A percentile compares a stretch with the other conserved stretches of the same genome.
These are phyloP conservation scores for Neolamprologus hecqui DNA, from an alignment of 2,113 vertebrate genomes.

Conservation along the genomic window DNA sequence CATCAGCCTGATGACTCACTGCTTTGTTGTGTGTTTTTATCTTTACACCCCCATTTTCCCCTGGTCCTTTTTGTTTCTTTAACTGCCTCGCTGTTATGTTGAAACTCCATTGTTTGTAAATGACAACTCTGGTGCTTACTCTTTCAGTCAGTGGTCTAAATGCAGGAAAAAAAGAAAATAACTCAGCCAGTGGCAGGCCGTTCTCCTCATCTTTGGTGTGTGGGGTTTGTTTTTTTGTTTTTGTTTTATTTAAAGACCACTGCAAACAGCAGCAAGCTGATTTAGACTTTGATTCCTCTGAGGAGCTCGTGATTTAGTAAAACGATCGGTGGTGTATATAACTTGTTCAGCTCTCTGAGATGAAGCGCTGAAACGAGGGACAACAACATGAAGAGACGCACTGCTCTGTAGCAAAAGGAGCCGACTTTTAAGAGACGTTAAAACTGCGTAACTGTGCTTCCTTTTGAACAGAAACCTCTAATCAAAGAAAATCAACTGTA, in stretches of 20 bases:
- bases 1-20: not conserved
- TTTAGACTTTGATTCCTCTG: not conserved
- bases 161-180: not conserved
- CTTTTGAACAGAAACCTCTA: conserved; percentile 46
- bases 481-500: conserved; percentile 48
- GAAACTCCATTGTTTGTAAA: not conserved
- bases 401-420: conserved; percentile 37
- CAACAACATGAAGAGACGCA: not conserved
- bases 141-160: not conserved
- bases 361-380: not conserved
- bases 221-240: not conserved
- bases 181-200: not conserved
- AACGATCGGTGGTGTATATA: conserved; percentile 22
- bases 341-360: not conserved
- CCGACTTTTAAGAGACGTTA: not conserved
- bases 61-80: not conserved
- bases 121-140: conserved; percentile 41
- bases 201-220: not conserved
- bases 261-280: conserved; percentile 7
- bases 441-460: conserved; percentile 48
- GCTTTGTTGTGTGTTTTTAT: not conserved
- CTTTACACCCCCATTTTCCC: not conserved
- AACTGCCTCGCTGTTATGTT: not conserved
- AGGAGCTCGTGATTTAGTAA: not conserved
- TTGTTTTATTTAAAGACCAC: not conserved